phyloP scores from a whole-genome alignment of 2,113 vertebrate genomes.

The Noctilio leporinus region DNA sequence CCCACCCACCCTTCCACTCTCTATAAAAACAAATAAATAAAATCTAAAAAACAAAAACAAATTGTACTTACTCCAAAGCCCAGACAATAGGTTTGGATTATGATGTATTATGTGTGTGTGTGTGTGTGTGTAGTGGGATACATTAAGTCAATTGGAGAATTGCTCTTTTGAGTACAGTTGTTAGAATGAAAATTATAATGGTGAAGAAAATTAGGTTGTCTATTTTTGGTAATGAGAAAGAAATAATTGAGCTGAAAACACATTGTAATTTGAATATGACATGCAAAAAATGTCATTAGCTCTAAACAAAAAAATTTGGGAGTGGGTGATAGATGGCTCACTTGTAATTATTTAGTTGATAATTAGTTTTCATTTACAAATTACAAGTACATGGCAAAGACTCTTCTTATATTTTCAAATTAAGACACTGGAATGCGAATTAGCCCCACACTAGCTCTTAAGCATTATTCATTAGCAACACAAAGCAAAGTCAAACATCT shows the following conservation, averaged over 20 bases:
- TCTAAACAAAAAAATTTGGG: constrained; percentile 37
- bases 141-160: background rate
- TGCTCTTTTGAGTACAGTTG: background rate
- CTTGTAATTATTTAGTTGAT: constrained; percentile 13
- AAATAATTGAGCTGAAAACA: background rate
- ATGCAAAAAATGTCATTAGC: background rate
- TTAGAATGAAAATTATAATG: background rate
- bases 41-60: background rate
- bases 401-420: background rate
- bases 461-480: background rate
- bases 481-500: background rate
- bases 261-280: background rate
- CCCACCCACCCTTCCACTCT: no score
- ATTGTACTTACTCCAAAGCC: background rate
- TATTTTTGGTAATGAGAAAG: background rate
- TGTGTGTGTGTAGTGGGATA: background rate
- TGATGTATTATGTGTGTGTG: background rate
- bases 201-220: background rate
- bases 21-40: background rate
- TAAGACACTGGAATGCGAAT: background rate
- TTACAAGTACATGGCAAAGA: background rate
- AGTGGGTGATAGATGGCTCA: background rate
- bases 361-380: constrained; percentile 33
- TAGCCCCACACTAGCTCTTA: background rate
- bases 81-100: background rate